phyloP scores from a whole-genome alignment of 2,888 invertebrate genomes.

The Leptopilina drosophilae region DNA sequence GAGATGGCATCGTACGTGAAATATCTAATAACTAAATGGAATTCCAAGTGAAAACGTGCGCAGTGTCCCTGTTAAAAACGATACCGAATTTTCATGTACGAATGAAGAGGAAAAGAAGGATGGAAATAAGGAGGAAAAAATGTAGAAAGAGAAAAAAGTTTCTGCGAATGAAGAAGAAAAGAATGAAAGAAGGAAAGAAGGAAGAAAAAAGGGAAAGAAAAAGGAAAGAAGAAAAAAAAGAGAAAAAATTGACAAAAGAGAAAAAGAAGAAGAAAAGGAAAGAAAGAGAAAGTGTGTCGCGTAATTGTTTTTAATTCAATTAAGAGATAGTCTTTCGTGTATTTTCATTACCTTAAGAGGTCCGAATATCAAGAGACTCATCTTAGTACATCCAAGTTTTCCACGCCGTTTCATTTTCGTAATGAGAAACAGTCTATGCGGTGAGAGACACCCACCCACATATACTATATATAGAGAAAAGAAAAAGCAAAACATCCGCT shows the following conservation, averaged over 20 bases:
- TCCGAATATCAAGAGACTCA: conserved; percentile 50
- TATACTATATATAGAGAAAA: neutral
- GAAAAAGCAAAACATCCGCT: neutral
- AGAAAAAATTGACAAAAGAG: too few species aligned
- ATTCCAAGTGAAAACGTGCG: conserved; percentile 44
- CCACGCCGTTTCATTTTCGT: conserved; percentile 70
- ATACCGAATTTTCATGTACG: conserved; percentile 22
- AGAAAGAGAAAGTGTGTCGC: conserved; percentile 29
- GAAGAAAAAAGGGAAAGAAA: too few species aligned
- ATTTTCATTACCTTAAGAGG: conserved; percentile 72
- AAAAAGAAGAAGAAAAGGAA: too few species aligned
- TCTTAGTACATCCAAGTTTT: conserved; percentile 58
- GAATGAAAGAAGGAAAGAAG: too few species aligned
- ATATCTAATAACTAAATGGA: conserved; percentile 58
- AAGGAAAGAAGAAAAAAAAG: too few species aligned
- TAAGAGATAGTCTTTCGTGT: conserved; percentile 53
- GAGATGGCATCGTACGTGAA: conserved; percentile 38
- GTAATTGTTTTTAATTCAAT: conserved; percentile 67
- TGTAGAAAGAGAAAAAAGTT: too few species aligned
- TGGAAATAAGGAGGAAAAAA: too few species aligned
- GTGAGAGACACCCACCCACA: neutral
- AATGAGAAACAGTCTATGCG: conserved; percentile 56
- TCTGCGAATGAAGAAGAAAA: too few species aligned
- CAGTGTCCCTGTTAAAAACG: neutral
- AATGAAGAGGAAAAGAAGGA: too few species aligned